phyloP scores from a whole-genome alignment of 2,113 vertebrate genomes.

The Erythrolamprus reginae region DNA sequence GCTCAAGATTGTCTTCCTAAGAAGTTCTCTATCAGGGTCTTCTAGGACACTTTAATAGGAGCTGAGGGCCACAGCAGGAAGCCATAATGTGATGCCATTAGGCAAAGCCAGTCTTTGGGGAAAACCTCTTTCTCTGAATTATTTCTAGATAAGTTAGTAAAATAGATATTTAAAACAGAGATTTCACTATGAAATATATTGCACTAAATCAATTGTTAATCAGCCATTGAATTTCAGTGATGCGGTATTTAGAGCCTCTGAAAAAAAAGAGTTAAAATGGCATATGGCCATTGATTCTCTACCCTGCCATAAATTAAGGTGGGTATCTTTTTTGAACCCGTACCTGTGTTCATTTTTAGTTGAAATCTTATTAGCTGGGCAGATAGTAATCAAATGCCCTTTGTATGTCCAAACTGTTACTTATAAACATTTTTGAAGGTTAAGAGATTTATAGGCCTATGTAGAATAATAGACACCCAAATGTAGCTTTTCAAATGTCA shows the following conservation, averaged over 20 bases:
- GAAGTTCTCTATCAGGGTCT: background rate
- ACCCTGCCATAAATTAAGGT: background rate
- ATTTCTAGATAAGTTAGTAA: background rate
- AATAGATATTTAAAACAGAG: background rate
- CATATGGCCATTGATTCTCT: background rate
- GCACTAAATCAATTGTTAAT: background rate
- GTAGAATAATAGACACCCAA: background rate
- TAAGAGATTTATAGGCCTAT: background rate
- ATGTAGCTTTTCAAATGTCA: slow-evolving; percentile 20
- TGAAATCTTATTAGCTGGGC: background rate
- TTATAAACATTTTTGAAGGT: background rate
- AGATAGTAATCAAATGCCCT: background rate
- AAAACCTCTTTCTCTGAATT: background rate
- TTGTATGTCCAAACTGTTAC: background rate
- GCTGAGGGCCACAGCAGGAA: background rate
- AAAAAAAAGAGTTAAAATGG: background rate
- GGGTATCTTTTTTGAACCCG: background rate
- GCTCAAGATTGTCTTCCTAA: background rate
- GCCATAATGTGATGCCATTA: background rate
- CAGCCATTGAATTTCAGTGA: background rate
- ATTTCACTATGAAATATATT: background rate
- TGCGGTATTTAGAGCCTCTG: background rate
- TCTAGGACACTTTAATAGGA: background rate
- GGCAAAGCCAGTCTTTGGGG: background rate
- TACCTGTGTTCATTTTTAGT: background rate